Evolutionary conservation across 1,140 invertebrate genomes (phyloP), one percentile per base, ranked within the genome.

Genomic region (Asbolus verrucosus): DNA sequence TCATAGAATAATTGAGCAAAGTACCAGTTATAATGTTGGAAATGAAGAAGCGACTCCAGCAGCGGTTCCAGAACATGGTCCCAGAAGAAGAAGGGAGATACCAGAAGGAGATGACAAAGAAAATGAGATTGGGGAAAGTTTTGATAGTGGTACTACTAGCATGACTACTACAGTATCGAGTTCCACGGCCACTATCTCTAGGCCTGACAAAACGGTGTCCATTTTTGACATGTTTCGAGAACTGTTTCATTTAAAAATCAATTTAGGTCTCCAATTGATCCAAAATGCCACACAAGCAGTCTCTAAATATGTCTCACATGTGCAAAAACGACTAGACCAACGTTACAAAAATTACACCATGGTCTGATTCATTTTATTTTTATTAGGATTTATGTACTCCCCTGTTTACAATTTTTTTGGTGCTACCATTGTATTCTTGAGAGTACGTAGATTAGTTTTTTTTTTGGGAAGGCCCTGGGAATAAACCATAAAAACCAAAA

Each of bases 51-150:
- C 81, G 38, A 87, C 85, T 6, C 85, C 86, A 0, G 84, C 82
- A 13, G 82, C 84, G 14, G 85, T 87, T 14, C 86, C 85, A 6
- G 86, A 87, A 77, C 85, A 87, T 77, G 86, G 86, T 3, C 86
- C 86, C 1, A 80, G 86, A 75, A 85, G 1, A 27, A 24, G 18
- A 13, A 27, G 24, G 3, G 24, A 4, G 24, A 19, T 21, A 19
- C 14, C 14, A 14, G 14, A 73, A 0, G 18, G 70, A 8, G 60
- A 77, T 36, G 75, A 78, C 13, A 41, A 63, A 11, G 76, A 79
- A 21, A 79, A 77, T 50, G 77, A 79, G 65, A 76, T 77, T 54
- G 38, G n/a, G n/a, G n/a, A n/a, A n/a, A n/a, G n/a, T n/a, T n/a
- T n/a, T n/a, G n/a, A n/a, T n/a, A n/a, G 41, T 61, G 46, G 46